Percentiles rank a stretch among this genome's conserved stretches.
phyloP scores from a whole-genome alignment of 2,888 invertebrate species.

The Eristalis arbustorum region DNA sequence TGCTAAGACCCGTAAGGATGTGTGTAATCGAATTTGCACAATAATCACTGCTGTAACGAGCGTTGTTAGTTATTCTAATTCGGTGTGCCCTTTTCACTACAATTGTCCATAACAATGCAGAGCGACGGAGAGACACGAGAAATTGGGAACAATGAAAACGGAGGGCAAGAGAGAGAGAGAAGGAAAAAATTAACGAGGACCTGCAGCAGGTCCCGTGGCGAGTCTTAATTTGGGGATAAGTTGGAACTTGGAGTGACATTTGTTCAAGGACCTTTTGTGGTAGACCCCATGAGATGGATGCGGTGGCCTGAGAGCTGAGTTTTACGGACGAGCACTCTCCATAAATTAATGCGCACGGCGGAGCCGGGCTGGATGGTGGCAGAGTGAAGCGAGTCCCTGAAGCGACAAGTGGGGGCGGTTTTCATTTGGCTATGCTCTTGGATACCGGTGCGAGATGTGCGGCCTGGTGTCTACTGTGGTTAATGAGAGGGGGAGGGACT shows the following conservation, averaged over 20 bases:
- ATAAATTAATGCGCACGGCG: background rate
- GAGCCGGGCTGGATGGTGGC: background rate
- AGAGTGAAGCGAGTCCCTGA: background rate
- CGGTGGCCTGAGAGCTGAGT: background rate
- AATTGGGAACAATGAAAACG: background rate
- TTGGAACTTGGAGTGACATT: background rate
- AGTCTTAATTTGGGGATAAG: background rate
- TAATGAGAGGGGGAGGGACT: background rate
- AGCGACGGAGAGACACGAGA: background rate
- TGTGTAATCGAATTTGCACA: slow-evolving; percentile 9
- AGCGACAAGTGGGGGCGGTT: background rate
- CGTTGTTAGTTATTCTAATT: background rate
- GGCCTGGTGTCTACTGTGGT: background rate
- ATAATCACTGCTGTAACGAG: background rate
- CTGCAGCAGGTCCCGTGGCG: background rate
- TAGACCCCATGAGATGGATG: background rate
- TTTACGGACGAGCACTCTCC: background rate
- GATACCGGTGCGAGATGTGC: background rate
- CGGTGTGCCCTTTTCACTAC: background rate
- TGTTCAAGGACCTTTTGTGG: background rate
- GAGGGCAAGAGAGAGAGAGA: background rate
- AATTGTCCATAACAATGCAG: background rate
- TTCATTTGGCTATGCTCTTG: background rate
- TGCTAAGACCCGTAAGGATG: background rate
- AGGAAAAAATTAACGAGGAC: background rate